Percentiles rank a stretch among this genome's conserved stretches.
phyloP scores from a whole-genome alignment of 2,113 vertebrate species.

The Stigmatopora argus region DNA sequence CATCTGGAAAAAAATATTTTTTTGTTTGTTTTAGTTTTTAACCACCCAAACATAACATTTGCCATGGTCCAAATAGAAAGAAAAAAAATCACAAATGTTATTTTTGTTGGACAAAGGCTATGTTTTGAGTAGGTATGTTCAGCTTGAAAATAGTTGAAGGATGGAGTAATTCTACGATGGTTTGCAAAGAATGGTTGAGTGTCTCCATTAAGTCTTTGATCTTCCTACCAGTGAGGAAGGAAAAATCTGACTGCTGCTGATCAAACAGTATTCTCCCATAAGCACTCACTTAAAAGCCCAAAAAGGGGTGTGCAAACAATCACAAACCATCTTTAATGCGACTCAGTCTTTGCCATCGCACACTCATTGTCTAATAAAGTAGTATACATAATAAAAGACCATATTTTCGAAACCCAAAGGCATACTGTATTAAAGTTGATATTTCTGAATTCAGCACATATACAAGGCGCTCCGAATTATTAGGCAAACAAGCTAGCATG shows the following conservation, averaged over 20 bases:
- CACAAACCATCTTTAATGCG: neutral
- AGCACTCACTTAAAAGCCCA: conserved; percentile 35
- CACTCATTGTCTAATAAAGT: neutral
- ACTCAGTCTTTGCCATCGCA: conserved; percentile 3
- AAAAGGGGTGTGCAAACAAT: conserved; percentile 17
- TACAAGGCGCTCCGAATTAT: no score
- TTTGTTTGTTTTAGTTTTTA: no score
- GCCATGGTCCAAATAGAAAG: no score
- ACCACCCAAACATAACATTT: no score
- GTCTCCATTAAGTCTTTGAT: conserved; percentile 51
- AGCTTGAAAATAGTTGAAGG: neutral
- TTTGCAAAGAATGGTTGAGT: conserved; percentile 16
- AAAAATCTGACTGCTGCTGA: conserved; percentile 28
- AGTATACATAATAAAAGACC: neutral
- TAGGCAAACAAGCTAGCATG: no score
- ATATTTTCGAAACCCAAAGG: no score
- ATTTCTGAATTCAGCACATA: no score
- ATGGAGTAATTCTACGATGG: neutral
- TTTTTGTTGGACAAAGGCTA: no score
- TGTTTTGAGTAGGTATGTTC: neutral
- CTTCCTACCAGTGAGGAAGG: conserved; percentile 41
- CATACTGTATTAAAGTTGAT: neutral
- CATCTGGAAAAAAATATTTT: no score
- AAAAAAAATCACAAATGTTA: no score
- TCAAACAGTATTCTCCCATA: conserved; percentile 34